These are phyloP conservation scores for Coenonympha arcania DNA, from an alignment of 2,888 invertebrate genomes.

Conservation along the genomic window DNA sequence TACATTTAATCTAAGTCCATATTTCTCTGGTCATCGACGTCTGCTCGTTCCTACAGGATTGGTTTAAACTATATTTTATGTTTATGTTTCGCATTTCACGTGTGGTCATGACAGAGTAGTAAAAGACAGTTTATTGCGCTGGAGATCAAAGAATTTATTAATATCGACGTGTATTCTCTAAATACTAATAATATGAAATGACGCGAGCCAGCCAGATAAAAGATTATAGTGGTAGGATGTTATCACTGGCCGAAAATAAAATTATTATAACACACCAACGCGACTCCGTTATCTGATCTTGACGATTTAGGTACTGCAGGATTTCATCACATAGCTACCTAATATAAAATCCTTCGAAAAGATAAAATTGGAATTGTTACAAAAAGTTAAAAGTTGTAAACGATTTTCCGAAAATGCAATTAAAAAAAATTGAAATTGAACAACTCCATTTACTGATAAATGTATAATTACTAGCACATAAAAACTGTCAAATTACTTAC, in stretches of 20 bases:
- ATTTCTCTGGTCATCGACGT: background rate
- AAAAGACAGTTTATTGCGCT: background rate
- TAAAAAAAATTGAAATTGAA: too few relatives aligned
- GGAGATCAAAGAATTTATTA: conserved; percentile 11
- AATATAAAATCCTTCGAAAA: too few relatives aligned
- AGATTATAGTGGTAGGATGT: conserved; percentile 12
- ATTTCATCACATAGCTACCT: background rate
- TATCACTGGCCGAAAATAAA: conserved; percentile 14
- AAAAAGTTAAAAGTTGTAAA: too few relatives aligned
- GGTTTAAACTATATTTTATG: background rate
- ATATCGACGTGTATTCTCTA: conserved; percentile 10
- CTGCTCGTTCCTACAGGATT: background rate
- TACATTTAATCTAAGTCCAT: background rate
- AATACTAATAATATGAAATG: conserved; percentile 8
- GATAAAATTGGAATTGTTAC: too few relatives aligned
- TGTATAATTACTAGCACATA: too few relatives aligned
- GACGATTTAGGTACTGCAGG: background rate
- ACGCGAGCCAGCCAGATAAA: conserved; percentile 19
- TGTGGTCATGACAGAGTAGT: conserved; percentile 7
- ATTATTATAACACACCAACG: background rate
- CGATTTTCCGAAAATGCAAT: too few relatives aligned
- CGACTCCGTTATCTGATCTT: background rate
- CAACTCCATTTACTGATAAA: too few relatives aligned
- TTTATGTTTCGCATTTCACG: conserved; percentile 6
- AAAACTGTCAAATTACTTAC: too few relatives aligned